Evolutionary conservation across 2,797 vertebrate genomes (phyloP).

Genomic region (Sebastes minor): DNA sequence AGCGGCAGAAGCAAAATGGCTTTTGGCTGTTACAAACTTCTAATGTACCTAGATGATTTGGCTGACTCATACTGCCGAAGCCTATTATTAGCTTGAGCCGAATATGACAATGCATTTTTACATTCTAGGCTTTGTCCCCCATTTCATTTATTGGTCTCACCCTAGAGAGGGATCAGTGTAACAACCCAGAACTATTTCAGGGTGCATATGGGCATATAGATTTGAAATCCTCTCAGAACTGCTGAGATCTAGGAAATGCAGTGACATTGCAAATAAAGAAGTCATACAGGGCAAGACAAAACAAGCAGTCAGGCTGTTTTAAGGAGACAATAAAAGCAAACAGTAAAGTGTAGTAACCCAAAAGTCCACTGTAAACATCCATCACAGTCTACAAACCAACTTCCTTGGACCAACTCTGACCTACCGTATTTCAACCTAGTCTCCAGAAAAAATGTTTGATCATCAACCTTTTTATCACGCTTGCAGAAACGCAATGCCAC

Average conservation of each 20-base stretch:
- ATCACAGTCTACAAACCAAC: background rate
- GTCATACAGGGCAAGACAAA: background rate
- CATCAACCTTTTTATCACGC: no score
- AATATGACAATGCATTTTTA: background rate
- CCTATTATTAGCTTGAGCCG: background rate
- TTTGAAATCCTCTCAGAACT: background rate
- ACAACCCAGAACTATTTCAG: background rate
- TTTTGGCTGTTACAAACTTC: background rate
- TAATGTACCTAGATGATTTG: background rate
- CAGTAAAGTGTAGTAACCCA: background rate
- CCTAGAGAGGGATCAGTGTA: background rate
- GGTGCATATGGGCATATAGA: no score
- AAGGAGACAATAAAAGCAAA: background rate
- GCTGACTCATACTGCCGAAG: background rate
- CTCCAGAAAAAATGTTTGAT: no score
- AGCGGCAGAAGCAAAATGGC: background rate
- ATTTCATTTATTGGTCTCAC: background rate
- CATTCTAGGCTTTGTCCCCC: background rate
- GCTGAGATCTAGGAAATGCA: background rate
- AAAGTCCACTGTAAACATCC: background rate
- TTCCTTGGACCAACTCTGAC: background rate
- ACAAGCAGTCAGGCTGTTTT: background rate
- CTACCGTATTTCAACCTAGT: background rate
- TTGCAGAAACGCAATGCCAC: no score
- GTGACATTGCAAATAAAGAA: background rate